Evolutionary conservation across 1,140 invertebrate species (phyloP).

Genomic region (Drosophila ogumai): DNA sequence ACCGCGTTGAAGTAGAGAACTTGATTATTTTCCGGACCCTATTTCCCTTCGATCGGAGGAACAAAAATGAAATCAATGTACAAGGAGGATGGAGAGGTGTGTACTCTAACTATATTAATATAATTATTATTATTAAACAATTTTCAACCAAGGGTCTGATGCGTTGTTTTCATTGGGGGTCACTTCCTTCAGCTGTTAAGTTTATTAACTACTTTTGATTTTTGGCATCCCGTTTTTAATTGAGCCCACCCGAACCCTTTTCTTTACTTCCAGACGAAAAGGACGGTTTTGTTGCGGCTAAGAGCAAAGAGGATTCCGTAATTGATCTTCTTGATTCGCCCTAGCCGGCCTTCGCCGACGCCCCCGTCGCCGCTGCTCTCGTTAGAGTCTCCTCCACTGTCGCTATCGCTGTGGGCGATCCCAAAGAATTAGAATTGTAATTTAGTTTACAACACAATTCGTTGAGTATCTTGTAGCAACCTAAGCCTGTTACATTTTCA

Average conservation of each 20-base stretch:
- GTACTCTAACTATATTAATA: constrained; percentile 44
- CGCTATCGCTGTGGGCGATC: constrained; percentile 18
- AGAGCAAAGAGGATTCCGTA: constrained; percentile 65
- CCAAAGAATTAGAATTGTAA: constrained; percentile 56
- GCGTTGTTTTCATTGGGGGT: constrained; percentile 26
- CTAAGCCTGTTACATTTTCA: constrained; percentile 30
- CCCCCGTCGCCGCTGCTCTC: constrained; percentile 6
- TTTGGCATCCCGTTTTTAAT: constrained; percentile 61
- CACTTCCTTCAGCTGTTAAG: constrained; percentile 14
- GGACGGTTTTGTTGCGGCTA: constrained; percentile 10
- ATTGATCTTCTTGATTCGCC: constrained; percentile 73
- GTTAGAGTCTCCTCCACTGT: constrained; percentile 9
- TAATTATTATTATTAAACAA: constrained; percentile 32
- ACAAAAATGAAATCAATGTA: constrained; percentile 53
- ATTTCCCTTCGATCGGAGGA: constrained; percentile 11
- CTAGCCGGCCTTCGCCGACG: constrained; percentile 23
- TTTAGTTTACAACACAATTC: constrained; percentile 21
- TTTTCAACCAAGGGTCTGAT: constrained; percentile 30
- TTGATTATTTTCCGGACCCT: constrained; percentile 17
- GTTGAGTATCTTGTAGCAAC: constrained; percentile 22
- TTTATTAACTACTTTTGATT: constrained; percentile 26
- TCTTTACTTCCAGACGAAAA: constrained; percentile 64
- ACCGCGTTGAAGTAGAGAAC: constrained; percentile 7
- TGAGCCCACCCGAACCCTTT: constrained; percentile 37
- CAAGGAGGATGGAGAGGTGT: constrained; percentile 38